These are phyloP conservation scores for Nephila pilipes DNA, from an alignment of 1,140 invertebrate genomes.

Conservation along the genomic window DNA sequence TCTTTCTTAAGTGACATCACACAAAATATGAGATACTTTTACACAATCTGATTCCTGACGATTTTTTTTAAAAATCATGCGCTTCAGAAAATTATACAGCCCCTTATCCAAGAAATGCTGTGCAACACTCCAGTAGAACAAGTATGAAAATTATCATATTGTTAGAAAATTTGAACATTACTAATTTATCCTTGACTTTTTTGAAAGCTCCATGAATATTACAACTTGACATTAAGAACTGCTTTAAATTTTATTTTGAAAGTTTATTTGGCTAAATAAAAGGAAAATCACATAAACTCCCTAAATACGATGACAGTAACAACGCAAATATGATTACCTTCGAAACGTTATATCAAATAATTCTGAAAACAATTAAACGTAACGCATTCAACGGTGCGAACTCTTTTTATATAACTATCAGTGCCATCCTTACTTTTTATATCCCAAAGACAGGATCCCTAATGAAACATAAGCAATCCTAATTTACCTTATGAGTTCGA, in stretches of 20 bases:
- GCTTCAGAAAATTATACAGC: too few species aligned
- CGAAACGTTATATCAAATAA: not conserved
- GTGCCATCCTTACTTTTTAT: not conserved
- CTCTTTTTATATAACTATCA: not conserved
- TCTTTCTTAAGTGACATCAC: too few species aligned
- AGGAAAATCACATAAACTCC: not conserved
- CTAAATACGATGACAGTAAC: not conserved
- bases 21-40: too few species aligned
- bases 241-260: not conserved
- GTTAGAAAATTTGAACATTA: not conserved
- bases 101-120: too few species aligned
- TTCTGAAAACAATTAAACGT: not conserved
- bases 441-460: not conserved
- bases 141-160: not conserved
- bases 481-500: not conserved
- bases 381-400: not conserved
- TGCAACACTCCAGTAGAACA: too few species aligned
- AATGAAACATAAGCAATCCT: not conserved
- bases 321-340: not conserved
- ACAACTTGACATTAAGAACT: not conserved
- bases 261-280: not conserved
- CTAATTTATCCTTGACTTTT: not conserved
- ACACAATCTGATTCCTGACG: too few species aligned
- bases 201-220: not conserved
- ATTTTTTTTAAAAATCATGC: too few species aligned